Evolutionary conservation across 1,140 invertebrate genomes (phyloP), one percentile per base, ranked within the genome.

Genomic region (Dolichoris vasculosae): DNA sequence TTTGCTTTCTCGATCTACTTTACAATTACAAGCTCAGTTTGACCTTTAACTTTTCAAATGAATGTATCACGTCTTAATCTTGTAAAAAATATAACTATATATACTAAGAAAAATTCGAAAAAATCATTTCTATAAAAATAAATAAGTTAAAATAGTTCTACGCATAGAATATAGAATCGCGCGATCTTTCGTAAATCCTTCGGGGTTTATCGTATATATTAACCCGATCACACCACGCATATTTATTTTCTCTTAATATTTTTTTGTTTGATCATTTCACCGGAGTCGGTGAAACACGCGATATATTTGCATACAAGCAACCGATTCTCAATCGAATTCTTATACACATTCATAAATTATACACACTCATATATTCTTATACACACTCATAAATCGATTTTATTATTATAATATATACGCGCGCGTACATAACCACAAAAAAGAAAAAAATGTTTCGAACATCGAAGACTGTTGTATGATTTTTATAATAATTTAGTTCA

Each of bases 71-170:
- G 63, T 59, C 38, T 64, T 64, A 64, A 83, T 38, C 6, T 77
- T 2, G 43, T 77, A 83, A 84, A 78, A 84, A 84, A 43, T 30
- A 71, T 40, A 2, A 67, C 63, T 71, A 67, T 71, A 84, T 23
- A 80, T 30, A 63, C 77, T 71, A 80, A 84, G 2, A 67, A 79
- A 80, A 84, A 73, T 84, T 40, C 38, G 26, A 59, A 46, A 84
- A 84, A 84, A 84, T 84, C 46, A 84, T 80, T n/a, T 43, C 63
- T 84, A 84, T 84, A 84, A 84, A 84, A 84, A 84, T 84, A 84
- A 84, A n/a, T n/a, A n/a, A 71, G 77, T 79, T 79, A 59, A 59
- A 84, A 73, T 73, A 79, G 82, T 63, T 84, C 82, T 84, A 69
- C 30, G 75, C 75, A 78, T 51, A 32, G n/a, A 78, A 76, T 59